Evolutionary conservation across 2,888 invertebrate genomes (phyloP), one percentile per base, ranked within the genome.

Genomic region (Eilema caniola): DNA sequence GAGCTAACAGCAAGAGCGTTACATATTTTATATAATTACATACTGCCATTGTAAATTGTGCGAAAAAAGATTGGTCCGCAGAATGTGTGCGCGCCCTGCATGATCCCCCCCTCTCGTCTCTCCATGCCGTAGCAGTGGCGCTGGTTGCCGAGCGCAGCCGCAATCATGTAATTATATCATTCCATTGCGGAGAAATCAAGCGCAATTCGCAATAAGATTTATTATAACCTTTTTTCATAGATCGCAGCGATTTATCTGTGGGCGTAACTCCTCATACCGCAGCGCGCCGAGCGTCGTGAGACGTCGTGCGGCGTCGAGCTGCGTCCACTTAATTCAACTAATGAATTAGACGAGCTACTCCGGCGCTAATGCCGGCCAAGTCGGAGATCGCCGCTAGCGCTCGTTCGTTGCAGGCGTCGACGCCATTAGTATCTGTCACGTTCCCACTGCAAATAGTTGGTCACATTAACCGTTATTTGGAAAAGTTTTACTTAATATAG

Each of bases 91-190:
- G 64, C 37, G 28, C 12, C 23, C n/a, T 14, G 14, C 69, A 57
- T 62, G 23, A n/a, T n/a, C 33, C 11, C 1, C 31, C 11, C 60
- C n/a, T 62, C 69, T 70, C 23, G 60, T n/a, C n/a, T n/a, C n/a
- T n/a, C n/a, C n/a, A n/a, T 59, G 69, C 25, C 72, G 59, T 59
- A 71, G 66, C 69, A 64, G 61, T 61, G 62, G 53, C 47, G 69
- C 74, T 71, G 62, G 62, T 62, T 57, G 60, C n/a, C 73, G 69
- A 69, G 62, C 62, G 75, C 70, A 67, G 69, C 71, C 68, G 84
- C 88, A 88, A 89, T 89, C 88, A 87, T 86, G 87, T 85, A 89
- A 89, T 89, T 89, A 89, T 89, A 89, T 88, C 85, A 89, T 89
- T 88, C 89, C 87, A 75, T 73, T 81, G 75, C 81, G 82, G 85